A percentile compares a stretch with the other conserved stretches of the same genome.
Conservation (phyloP, 2,113 vertebrate species). For the Antechinus flavipes region DNA sequence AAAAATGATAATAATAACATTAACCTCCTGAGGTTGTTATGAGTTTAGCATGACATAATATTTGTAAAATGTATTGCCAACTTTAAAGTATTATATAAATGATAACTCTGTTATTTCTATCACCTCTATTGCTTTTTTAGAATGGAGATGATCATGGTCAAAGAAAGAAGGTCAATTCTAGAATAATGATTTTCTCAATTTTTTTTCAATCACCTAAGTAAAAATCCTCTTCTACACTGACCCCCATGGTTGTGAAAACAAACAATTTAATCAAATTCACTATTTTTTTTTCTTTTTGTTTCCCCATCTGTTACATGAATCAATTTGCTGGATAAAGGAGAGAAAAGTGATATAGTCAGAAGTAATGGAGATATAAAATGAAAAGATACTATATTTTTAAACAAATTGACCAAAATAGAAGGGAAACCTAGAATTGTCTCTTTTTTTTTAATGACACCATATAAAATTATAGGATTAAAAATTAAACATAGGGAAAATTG, state of each 20-base stretch:
- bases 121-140: neutral
- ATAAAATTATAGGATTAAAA: neutral
- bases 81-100: neutral
- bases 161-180: neutral
- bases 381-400: neutral
- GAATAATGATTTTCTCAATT: neutral
- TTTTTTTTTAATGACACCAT: neutral
- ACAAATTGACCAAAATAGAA: neutral
- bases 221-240: neutral
- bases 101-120: neutral
- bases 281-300: neutral
- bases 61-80: neutral
- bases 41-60: neutral
- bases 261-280: neutral
- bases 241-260: neutral
- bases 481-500: neutral
- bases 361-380: neutral
- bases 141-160: neutral
- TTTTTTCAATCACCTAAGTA: neutral
- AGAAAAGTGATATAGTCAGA: neutral
- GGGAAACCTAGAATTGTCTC: neutral
- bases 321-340: neutral
- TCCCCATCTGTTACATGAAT: neutral
- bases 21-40: neutral
- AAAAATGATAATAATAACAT: neutral